These are phyloP conservation scores for Ammodytes dubius DNA, from an alignment of 2,113 vertebrate species.

Conservation along the genomic window DNA sequence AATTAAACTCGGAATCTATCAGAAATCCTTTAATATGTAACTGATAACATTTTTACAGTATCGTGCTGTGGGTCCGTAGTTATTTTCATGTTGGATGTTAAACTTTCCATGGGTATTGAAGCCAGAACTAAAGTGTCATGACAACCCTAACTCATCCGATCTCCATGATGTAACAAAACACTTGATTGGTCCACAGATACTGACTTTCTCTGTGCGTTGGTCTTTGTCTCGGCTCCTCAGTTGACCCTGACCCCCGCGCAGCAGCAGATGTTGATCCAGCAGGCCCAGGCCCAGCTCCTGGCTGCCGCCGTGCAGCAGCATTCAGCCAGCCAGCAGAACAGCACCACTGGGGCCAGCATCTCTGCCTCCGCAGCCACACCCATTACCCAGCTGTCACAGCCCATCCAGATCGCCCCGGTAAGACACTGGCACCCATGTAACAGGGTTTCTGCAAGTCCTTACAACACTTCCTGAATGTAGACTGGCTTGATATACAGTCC, in stretches of 20 bases:
- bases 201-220: background rate
- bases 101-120: conserved; percentile 42
- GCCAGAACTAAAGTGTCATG: conserved; percentile 23
- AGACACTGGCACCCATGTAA: conserved; percentile 29
- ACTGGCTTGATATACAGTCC: too few relatives aligned
- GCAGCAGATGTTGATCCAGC: conserved; percentile 96
- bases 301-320: conserved; percentile 98
- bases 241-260: conserved; percentile 96
- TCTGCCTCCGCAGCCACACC: conserved; percentile 98
- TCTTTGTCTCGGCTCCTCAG: conserved; percentile 73
- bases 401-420: conserved; percentile 97
- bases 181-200: background rate
- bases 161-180: background rate
- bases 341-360: conserved; percentile 96
- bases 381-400: conserved; percentile 98
- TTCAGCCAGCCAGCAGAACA: conserved; percentile 96
- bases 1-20: background rate
- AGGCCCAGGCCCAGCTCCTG: conserved; percentile 98
- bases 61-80: background rate
- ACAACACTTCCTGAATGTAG: background rate
- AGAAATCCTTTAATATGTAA: background rate
- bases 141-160: conserved; percentile 30
- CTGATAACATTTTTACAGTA: background rate
- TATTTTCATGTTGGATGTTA: background rate
- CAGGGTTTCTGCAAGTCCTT: background rate